Evolutionary conservation across 2,113 vertebrate species (phyloP).

Genomic region (Callocephalon fimbriatum): DNA sequence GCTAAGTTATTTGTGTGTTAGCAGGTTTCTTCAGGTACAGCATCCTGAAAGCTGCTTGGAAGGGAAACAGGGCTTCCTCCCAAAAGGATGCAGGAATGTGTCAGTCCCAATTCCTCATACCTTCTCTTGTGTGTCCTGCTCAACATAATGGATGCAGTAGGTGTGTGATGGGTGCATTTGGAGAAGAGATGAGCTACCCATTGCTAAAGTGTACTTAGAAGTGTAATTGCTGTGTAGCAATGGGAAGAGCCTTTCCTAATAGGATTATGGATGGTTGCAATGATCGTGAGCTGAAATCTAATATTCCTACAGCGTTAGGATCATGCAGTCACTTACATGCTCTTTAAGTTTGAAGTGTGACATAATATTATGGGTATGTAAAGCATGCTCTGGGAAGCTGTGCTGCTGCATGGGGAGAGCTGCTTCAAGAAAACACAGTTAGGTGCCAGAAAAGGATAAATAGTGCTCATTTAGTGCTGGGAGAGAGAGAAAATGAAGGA

Average conservation of each 20-base stretch:
- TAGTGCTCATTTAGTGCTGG: neutral
- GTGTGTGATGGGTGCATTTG: neutral
- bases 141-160: neutral
- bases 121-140: rapidly evolving
- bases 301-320: neutral
- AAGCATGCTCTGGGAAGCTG: neutral
- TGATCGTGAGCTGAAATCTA: neutral
- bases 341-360: neutral
- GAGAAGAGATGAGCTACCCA: neutral
- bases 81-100: neutral
- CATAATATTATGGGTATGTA: neutral
- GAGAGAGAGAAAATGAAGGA: neutral
- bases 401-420: neutral
- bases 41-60: neutral
- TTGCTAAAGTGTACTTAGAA: neutral
- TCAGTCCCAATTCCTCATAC: neutral
- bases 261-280: neutral
- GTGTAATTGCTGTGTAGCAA: neutral
- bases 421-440: neutral
- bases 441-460: neutral
- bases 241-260: neutral
- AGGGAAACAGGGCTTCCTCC: neutral
- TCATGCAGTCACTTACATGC: neutral
- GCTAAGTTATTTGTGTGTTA: neutral
- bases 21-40: neutral